Percentiles rank a stretch among this genome's conserved stretches.
These are phyloP conservation scores for Sebastes diploproa DNA, from an alignment of 2,797 vertebrate genomes.

Conservation along the genomic window DNA sequence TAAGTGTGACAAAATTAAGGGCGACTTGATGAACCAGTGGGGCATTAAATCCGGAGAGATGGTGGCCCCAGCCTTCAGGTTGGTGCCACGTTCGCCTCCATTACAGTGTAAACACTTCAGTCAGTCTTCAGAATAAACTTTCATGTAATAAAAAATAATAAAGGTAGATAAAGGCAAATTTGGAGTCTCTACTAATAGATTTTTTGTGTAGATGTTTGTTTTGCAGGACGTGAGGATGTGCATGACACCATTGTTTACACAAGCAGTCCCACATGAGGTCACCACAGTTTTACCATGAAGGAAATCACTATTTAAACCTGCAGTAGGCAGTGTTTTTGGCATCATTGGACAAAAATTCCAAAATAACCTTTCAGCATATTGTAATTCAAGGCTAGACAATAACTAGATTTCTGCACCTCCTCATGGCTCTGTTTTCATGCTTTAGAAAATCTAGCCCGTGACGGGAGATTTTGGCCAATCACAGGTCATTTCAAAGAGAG, in stretches of 20 bases:
- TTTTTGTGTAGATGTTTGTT: slow-evolving; percentile 11
- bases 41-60: neutral
- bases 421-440: too few relatives aligned
- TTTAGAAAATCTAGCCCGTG: too few relatives aligned
- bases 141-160: neutral
- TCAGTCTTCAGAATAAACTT: neutral
- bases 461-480: too few relatives aligned
- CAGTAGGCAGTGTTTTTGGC: too few relatives aligned
- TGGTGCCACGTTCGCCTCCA: neutral
- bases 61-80: neutral
- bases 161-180: neutral
- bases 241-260: slow-evolving; percentile 41
- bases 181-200: neutral
- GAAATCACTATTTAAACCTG: neutral
- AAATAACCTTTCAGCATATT: too few relatives aligned
- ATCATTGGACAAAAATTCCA: too few relatives aligned
- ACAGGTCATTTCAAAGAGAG: too few relatives aligned
- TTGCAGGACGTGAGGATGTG: slow-evolving; percentile 46
- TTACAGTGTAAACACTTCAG: neutral
- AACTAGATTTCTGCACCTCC: too few relatives aligned
- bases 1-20: slow-evolving; percentile 28
- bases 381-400: too few relatives aligned
- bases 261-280: slow-evolving; percentile 28
- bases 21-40: slow-evolving; percentile 12
- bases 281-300: neutral